Conservation (phyloP, 1,140 invertebrate genomes). For the Drosophila punjabiensis region DNA sequence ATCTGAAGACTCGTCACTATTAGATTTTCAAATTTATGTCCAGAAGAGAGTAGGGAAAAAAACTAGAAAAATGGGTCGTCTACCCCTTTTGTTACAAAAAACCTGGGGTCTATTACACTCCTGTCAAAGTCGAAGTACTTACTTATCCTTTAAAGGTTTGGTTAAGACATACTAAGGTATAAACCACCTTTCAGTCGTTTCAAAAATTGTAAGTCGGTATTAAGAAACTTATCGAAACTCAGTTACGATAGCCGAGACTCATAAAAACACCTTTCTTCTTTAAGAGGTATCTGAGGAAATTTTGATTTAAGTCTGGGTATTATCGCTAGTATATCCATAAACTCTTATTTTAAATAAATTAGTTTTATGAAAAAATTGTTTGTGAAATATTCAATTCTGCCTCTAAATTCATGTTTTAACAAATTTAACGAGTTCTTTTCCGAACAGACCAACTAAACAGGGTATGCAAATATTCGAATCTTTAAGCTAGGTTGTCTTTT, state of each 20-base stretch:
- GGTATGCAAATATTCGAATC: slow-evolving; percentile 2
- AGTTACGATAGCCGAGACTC: no score
- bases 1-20: slow-evolving; percentile 55
- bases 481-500: neutral
- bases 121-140: neutral
- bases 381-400: no score
- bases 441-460: neutral
- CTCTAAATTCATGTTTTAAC: neutral
- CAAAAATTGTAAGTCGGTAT: neutral
- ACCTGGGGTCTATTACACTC: neutral
- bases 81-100: neutral
- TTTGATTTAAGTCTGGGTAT: no score
- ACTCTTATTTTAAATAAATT: no score
- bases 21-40: slow-evolving; percentile 54
- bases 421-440: neutral
- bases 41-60: slow-evolving; percentile 7
- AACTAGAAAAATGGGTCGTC: slow-evolving; percentile 56
- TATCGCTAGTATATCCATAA: no score
- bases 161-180: neutral
- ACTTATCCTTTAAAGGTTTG: neutral
- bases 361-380: no score
- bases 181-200: neutral
- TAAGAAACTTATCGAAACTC: neutral
- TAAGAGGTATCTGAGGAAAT: no score
- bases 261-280: no score